These are phyloP conservation scores for Liasis olivaceus DNA, from an alignment of 2,797 vertebrate species.

Conservation along the genomic window DNA sequence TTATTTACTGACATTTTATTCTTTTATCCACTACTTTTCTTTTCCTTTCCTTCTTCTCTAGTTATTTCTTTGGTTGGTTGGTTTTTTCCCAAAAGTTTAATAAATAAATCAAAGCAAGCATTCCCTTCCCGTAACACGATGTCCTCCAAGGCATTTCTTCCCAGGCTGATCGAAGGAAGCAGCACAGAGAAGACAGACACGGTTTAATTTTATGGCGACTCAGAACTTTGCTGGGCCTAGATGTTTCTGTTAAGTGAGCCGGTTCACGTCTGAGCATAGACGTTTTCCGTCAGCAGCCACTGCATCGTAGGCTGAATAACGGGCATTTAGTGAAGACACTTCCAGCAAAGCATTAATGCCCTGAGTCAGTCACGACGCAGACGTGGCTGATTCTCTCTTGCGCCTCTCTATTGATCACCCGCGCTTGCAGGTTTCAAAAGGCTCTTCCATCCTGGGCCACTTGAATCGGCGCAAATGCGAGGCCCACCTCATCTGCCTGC, in stretches of 20 bases:
- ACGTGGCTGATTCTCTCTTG: not conserved
- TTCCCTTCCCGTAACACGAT: not conserved
- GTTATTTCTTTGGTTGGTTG: not conserved
- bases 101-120: not conserved
- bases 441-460: not conserved
- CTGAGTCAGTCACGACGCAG: not conserved
- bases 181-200: conserved; percentile 19
- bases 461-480: not conserved
- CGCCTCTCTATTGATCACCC: not conserved
- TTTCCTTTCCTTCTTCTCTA: not conserved
- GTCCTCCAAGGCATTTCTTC: conserved; percentile 30
- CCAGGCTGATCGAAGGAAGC: conserved; percentile 28
- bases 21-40: rapidly evolving
- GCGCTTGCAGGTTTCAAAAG: too few species aligned
- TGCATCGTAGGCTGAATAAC: not conserved
- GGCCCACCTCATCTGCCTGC: not conserved
- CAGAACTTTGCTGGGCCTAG: not conserved
- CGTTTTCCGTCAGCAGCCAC: not conserved
- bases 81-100: not conserved
- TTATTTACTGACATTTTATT: too few species aligned
- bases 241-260: not conserved
- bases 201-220: not conserved
- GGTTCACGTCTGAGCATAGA: not conserved
- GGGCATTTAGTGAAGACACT: not conserved
- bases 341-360: not conserved